Conservation (phyloP, 2,797 vertebrate genomes). For the Thaleichthys pacificus region DNA sequence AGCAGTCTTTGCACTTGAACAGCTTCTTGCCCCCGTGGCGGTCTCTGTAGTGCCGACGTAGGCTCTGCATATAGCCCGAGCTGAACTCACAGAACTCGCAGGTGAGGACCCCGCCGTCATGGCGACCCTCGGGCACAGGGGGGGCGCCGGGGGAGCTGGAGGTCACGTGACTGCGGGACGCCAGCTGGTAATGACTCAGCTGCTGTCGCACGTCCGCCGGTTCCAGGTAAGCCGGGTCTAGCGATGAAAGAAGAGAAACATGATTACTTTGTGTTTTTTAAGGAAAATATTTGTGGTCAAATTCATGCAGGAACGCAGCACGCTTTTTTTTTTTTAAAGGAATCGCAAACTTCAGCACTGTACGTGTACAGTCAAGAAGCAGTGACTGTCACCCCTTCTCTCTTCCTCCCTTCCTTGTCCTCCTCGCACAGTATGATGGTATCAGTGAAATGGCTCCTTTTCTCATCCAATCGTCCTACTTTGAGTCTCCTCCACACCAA, state of each 20-base stretch:
- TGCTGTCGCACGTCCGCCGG: constrained; percentile 94
- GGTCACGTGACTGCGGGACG: constrained; percentile 84
- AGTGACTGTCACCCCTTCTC: constrained; percentile 17
- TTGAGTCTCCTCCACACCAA: constrained; percentile 66
- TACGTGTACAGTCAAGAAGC: too few relatives aligned
- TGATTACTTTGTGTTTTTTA: background rate
- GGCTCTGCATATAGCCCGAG: constrained; percentile 98
- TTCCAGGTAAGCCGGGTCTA: constrained; percentile 89
- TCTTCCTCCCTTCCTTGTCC: constrained; percentile 29
- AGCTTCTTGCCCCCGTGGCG: constrained; percentile 97
- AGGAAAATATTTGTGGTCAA: background rate
- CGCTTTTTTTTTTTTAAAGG: too few relatives aligned
- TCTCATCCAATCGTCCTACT: constrained; percentile 62
- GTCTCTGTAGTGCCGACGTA: constrained; percentile 95
- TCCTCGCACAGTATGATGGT: constrained; percentile 50
- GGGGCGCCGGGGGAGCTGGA: constrained; percentile 69
- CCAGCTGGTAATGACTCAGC: constrained; percentile 91
- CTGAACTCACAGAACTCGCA: constrained; percentile 99
- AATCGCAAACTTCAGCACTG: too few relatives aligned
- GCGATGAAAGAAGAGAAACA: background rate
- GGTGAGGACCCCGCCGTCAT: constrained; percentile 81
- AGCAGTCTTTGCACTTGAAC: constrained; percentile 98
- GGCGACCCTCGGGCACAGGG: constrained; percentile 67
- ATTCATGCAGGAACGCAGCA: too few relatives aligned
- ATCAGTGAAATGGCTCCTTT: constrained; percentile 27